phyloP scores from a whole-genome alignment of 2,797 vertebrate genomes.

The Crocodylus rhombifer region DNA sequence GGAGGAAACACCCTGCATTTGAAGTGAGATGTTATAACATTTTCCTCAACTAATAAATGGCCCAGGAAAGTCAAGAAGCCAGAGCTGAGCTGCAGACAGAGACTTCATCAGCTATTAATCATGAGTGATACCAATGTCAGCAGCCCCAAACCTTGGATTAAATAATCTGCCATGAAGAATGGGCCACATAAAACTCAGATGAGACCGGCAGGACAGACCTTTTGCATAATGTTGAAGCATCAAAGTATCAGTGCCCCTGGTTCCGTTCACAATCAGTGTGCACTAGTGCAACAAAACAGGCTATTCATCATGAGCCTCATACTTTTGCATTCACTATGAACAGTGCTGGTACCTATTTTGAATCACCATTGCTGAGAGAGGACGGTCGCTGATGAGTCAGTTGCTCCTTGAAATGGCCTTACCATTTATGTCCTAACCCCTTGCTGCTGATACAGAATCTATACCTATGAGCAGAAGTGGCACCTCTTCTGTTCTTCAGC shows the following conservation, averaged over 20 bases:
- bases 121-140: not conserved
- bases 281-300: not conserved
- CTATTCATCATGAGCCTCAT: not conserved
- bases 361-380: not conserved
- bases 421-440: no score
- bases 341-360: not conserved
- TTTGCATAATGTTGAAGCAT: not conserved
- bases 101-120: not conserved
- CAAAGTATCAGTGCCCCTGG: not conserved
- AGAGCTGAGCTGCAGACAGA: not conserved
- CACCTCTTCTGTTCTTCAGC: not conserved
- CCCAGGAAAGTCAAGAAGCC: not conserved
- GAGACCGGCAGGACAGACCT: not conserved
- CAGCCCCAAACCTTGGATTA: not conserved
- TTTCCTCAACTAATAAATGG: not conserved
- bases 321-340: not conserved
- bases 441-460: no score
- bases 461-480: no score
- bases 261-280: not conserved
- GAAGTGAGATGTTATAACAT: not conserved
- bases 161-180: accelerated
- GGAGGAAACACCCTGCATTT: not conserved
- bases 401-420: no score
- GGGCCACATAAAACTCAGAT: not conserved
- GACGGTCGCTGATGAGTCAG: not conserved